phyloP scores from a whole-genome alignment of 2,113 vertebrate genomes.

The Cepphus grylle region DNA sequence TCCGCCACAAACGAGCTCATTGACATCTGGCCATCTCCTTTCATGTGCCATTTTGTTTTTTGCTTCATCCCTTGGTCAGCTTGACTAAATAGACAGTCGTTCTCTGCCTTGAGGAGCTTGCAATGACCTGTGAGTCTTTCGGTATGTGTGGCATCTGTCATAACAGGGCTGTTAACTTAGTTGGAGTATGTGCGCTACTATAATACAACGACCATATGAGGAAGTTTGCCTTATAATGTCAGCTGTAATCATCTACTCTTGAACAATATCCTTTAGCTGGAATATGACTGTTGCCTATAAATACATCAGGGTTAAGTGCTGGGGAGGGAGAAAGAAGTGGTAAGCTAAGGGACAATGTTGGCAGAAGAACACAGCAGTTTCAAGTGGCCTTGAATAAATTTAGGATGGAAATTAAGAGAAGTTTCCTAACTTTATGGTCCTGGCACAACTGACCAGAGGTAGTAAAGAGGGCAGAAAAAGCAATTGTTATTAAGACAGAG shows the following conservation, averaged over 20 bases:
- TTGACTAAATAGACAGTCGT: rapidly evolving
- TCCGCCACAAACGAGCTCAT: neutral
- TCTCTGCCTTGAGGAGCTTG: neutral
- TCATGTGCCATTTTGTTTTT: neutral
- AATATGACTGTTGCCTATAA: neutral
- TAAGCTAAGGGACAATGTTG: conserved; percentile 37
- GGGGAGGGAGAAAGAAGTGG: neutral
- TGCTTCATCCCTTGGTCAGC: neutral
- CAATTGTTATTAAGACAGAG: neutral
- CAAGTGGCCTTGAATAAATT: conserved; percentile 30
- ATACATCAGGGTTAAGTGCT: neutral
- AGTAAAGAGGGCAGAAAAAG: neutral
- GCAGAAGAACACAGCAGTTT: conserved; percentile 8
- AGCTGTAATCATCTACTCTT: neutral
- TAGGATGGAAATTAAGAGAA: conserved; percentile 7
- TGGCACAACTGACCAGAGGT: conserved; percentile 5
- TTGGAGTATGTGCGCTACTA: neutral
- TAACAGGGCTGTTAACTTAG: neutral
- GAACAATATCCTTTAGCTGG: neutral
- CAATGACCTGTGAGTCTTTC: neutral
- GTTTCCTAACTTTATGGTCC: neutral
- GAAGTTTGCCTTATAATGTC: neutral
- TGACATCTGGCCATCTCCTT: neutral
- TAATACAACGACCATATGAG: neutral
- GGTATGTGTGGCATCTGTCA: neutral